A percentile compares a stretch with the other conserved stretches of the same genome.
Conservation (phyloP, 2,888 invertebrate genomes). For the Aleiodes alternator region DNA sequence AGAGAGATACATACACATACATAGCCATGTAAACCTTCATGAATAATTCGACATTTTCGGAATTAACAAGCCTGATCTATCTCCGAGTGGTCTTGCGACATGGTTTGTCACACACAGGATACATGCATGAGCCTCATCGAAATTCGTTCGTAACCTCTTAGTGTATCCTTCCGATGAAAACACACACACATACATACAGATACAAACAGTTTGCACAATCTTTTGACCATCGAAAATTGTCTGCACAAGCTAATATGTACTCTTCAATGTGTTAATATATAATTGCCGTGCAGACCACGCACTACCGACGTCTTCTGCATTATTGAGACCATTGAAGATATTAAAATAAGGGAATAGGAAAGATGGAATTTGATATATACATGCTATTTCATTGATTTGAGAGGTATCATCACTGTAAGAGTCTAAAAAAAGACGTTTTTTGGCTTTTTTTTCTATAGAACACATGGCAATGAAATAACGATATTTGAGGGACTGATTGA, state of each 20-base stretch:
- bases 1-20: background rate
- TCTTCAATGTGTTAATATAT: slow-evolving; percentile 11
- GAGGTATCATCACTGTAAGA: background rate
- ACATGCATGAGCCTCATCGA: slow-evolving; percentile 41
- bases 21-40: slow-evolving; percentile 52
- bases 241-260: background rate
- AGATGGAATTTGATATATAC: background rate
- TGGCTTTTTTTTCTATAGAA: too few relatives aligned
- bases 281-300: slow-evolving; percentile 13
- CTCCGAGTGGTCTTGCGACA: slow-evolving; percentile 36
- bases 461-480: too few relatives aligned
- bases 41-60: slow-evolving; percentile 52
- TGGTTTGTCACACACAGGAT: slow-evolving; percentile 22
- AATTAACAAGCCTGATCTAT: slow-evolving; percentile 26
- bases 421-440: too few relatives aligned
- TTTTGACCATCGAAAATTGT: slow-evolving; percentile 20
- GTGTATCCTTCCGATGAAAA: slow-evolving; percentile 31
- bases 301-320: background rate
- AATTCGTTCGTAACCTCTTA: slow-evolving; percentile 39
- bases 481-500: too few relatives aligned
- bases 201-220: background rate
- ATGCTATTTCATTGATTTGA: too few relatives aligned
- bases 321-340: background rate
- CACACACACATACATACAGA: too few relatives aligned
- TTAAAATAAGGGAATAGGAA: slow-evolving; percentile 8